Evolutionary conservation across 2,113 vertebrate genomes (phyloP).

Genomic region (Aythya baeri): DNA sequence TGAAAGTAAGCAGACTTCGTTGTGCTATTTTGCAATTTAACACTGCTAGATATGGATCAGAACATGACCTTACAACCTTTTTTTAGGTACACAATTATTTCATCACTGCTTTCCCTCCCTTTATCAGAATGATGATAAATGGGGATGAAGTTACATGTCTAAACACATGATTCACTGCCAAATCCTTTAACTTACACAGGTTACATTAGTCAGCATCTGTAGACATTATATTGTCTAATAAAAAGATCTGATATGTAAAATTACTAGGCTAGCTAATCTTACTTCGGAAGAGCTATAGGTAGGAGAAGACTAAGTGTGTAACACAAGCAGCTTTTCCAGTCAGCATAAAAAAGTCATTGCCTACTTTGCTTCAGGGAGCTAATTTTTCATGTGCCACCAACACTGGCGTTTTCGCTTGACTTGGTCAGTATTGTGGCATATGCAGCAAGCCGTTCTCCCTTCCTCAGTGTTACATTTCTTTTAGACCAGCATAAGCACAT

Average conservation of each 20-base stretch:
- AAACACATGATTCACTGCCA: background rate
- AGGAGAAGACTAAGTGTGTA: background rate
- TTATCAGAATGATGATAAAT: background rate
- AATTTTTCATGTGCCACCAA: conserved; percentile 73
- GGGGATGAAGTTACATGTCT: background rate
- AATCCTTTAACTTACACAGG: background rate
- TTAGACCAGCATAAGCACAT: background rate
- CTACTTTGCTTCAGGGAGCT: conserved; percentile 60
- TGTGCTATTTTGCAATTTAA: background rate
- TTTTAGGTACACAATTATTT: background rate
- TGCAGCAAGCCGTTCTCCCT: conserved; percentile 49
- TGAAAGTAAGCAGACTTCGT: background rate
- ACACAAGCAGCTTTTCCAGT: conserved; percentile 21
- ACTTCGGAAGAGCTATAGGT: background rate
- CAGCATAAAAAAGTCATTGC: background rate
- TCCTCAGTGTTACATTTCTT: background rate
- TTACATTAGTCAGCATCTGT: background rate
- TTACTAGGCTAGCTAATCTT: background rate
- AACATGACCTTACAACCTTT: background rate
- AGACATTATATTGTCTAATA: background rate
- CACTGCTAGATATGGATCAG: background rate
- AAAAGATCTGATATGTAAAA: background rate
- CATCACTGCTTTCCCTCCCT: background rate
- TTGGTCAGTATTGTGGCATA: conserved; percentile 62
- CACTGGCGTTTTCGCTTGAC: conserved; percentile 55